Base-by-base conservation (phyloP, 2,888 invertebrate species). In the Isoperla grammatica region DNA sequence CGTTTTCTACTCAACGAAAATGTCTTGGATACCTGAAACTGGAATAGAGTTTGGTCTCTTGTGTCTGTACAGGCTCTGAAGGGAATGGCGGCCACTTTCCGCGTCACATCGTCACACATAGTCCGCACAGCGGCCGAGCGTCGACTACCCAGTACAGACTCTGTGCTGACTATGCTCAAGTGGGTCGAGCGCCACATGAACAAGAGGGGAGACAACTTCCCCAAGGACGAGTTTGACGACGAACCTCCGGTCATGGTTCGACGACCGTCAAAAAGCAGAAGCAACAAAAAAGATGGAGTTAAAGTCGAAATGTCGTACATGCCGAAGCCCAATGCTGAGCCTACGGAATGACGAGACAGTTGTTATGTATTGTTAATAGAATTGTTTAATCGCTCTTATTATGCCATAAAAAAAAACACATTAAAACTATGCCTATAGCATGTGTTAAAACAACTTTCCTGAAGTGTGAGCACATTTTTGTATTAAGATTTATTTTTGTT, bases 61-160 rank as follows among this genome's bases (percentile, higher is more conserved):
- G 29, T 29, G 13, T 57, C 22, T 57, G 64, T 64, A 39, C 71
- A 92, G 91, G 90, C 92, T 0, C 77, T 93, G 59, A 92, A 92
- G 78, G 93, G 93, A 73, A 93, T 94, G 91, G 93, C 93, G 0
- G 89, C 91, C 1, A 93, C 93, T 2, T 94, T 94, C 81, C 85
- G 93, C 55, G 90, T 94, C 9, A 87, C 91, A 0, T 87, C 90
- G 0, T 91, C 91, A 0, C 82, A 84, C 70, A 90, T 92, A 68
- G 88, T 88, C 4, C 88, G 89, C 70, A 93, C 93, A 0, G 88
- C 89, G 0, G 93, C 93, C 0, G 92, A 92, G 71, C 81, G 90
- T 54, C 88, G 94, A 61, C 77, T 94, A 48, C 91, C 93, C 0
- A 90, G 90, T 37, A 90, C 93, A 0, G 93, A 94, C 74, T 90